phyloP scores from a whole-genome alignment of 2,797 vertebrate genomes.

The Anguilla anguilla region DNA sequence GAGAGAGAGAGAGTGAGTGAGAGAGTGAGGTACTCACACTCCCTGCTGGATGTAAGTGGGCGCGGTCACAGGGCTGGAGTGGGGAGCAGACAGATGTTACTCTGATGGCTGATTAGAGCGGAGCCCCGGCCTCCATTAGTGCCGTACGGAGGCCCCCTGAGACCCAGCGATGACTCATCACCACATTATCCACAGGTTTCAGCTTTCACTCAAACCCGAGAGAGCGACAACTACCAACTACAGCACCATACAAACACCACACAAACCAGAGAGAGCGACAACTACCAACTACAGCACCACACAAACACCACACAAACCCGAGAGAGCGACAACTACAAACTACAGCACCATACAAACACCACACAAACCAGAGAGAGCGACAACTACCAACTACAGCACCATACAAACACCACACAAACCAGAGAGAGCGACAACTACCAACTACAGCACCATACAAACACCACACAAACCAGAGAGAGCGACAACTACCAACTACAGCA shows the following conservation, averaged over 20 bases:
- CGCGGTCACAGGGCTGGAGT: neutral
- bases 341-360: neutral
- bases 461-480: neutral
- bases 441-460: too few species aligned
- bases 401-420: too few species aligned
- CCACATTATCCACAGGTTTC: constrained; percentile 33
- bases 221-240: constrained; percentile 34
- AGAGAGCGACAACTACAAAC: constrained; percentile 31
- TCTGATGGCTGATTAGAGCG: constrained; percentile 52
- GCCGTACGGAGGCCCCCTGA: constrained; percentile 26
- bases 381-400: too few species aligned
- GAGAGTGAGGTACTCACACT: constrained; percentile 47
- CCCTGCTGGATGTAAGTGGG: neutral
- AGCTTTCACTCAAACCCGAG: neutral
- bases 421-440: too few species aligned
- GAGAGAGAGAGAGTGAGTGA: neutral
- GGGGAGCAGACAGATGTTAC: constrained; percentile 36
- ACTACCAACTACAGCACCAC: too few species aligned
- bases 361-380: too few species aligned
- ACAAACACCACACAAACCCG: neutral
- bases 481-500: constrained; percentile 35
- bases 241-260: neutral
- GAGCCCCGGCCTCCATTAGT: constrained; percentile 55
- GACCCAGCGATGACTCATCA: constrained; percentile 16
- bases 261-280: too few species aligned